Conservation (phyloP, 2,888 invertebrate species). For the Lasioglossum villosulum region DNA sequence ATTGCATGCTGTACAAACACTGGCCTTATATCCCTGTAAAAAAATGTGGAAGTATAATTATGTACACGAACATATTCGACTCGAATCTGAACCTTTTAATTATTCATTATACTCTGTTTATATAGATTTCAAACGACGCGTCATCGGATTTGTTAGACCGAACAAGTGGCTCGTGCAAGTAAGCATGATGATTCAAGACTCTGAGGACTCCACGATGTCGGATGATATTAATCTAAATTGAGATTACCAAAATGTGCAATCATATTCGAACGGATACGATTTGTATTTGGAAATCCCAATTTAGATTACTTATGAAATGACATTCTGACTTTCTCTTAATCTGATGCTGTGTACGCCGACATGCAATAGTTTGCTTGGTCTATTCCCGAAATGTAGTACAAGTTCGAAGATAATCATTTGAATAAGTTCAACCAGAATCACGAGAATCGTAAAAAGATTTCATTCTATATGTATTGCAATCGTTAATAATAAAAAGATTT, state of each 20-base stretch:
- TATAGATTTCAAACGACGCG: slow-evolving; percentile 19
- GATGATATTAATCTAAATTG: slow-evolving; percentile 23
- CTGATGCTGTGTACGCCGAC: slow-evolving; percentile 27
- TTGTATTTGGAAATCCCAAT: slow-evolving; percentile 32
- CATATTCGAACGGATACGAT: slow-evolving; percentile 6
- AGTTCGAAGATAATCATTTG: slow-evolving; percentile 8
- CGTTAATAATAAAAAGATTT: slow-evolving; percentile 40
- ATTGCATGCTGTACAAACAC: slow-evolving; percentile 71
- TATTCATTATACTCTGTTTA: slow-evolving; percentile 41
- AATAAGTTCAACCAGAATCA: slow-evolving; percentile 31
- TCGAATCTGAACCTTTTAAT: slow-evolving; percentile 44
- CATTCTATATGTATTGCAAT: slow-evolving; percentile 16
- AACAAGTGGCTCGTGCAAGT: slow-evolving; percentile 60
- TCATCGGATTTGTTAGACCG: slow-evolving; percentile 27
- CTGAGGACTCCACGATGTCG: slow-evolving; percentile 37
- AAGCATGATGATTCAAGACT: slow-evolving; percentile 60
- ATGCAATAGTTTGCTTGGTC: slow-evolving; percentile 44
- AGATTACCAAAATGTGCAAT: slow-evolving; percentile 27
- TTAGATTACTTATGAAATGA: slow-evolving; percentile 29
- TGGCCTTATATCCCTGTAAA: slow-evolving; percentile 59
- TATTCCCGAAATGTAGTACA: slow-evolving; percentile 19
- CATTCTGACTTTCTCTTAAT: slow-evolving; percentile 17
- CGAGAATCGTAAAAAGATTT: slow-evolving; percentile 39
- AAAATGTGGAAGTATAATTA: slow-evolving; percentile 63
- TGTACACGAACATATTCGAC: slow-evolving; percentile 60